phyloP scores from a whole-genome alignment of 1,140 invertebrate genomes.

The Penaeus japonicus region DNA sequence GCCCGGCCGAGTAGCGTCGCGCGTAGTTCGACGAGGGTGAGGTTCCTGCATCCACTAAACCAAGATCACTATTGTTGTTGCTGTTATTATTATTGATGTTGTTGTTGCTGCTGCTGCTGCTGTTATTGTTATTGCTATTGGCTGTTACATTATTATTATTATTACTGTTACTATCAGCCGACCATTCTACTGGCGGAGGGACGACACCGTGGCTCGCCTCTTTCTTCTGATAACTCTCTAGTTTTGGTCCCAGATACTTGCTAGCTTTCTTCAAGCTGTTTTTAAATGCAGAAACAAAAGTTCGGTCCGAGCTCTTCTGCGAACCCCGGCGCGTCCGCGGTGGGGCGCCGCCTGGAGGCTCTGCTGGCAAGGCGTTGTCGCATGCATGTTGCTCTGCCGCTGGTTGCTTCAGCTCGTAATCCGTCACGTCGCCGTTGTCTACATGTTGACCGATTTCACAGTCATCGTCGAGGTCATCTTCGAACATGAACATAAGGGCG shows the following conservation, averaged over 20 bases:
- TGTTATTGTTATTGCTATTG: too few relatives aligned
- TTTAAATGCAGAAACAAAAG: constrained; percentile 57
- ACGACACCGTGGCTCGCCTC: too few relatives aligned
- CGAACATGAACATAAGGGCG: constrained; percentile 55
- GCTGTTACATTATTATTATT: not conserved
- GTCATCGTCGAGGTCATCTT: constrained; percentile 54
- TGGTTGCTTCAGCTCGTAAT: not conserved
- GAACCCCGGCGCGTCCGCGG: not conserved
- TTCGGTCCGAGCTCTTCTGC: constrained; percentile 13
- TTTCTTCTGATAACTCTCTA: not conserved
- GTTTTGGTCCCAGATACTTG: constrained; percentile 48
- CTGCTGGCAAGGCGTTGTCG: not conserved
- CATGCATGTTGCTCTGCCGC: too few relatives aligned
- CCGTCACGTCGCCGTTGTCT: not conserved
- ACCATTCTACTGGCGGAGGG: not conserved
- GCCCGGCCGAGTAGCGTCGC: not conserved
- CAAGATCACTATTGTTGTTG: too few relatives aligned
- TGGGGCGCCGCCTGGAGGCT: not conserved
- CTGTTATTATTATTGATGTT: too few relatives aligned
- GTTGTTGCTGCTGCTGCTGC: too few relatives aligned
- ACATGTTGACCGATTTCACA: too few relatives aligned
- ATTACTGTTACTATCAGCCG: not conserved
- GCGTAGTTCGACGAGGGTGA: not conserved
- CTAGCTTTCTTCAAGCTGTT: constrained; percentile 55
- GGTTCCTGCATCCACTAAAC: too few relatives aligned